Base-by-base conservation (phyloP, 2,797 vertebrate genomes). In the Enteromius mattozi region DNA sequence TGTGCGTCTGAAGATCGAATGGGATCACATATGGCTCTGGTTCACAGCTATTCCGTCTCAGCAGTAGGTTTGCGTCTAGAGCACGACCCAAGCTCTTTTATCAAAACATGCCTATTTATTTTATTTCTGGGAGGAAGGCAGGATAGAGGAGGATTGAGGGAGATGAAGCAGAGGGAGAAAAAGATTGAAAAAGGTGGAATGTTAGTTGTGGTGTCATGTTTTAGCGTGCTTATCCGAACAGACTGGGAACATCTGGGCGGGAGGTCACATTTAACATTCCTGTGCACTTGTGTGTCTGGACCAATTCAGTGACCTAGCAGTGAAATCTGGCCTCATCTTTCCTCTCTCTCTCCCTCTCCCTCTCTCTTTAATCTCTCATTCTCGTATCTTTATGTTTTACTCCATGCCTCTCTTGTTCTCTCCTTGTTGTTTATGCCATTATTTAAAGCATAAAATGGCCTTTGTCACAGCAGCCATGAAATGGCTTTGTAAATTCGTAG, bases 31-130 rank as follows among this genome's bases (percentile, higher is more conserved):
- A 91, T 89, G 92, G 92, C 87, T 92, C 92, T 92, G 90, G 89
- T 94, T 95, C 93, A 90, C 91, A 92, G 92, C 90, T 93, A 92
- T 94, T 94, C 81, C 84, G 87, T 90, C 92, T 89, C 92, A 80
- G 92, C 85, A 90, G 86, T 89, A 85, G 80, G 86, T 27, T 49
- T 84, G 87, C 86, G 81, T 51, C 88, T 85, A 87, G 86, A 74
- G 79, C 86, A 49, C 88, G 80, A 88, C 83, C 88, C 89, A 86
- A 89, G 89, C 82, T 77, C 82, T 90, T 82, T 86, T 88, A 82
- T 88, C 86, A 82, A 83, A 88, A 92, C 90, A 91, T 89, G 78
- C 91, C 81, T 54, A 80, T 81, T 87, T 40, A 3, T 78, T 91
- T 91, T 90, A 85, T 86, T 90, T 87, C 84, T 21, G 27, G 42